Conservation (phyloP, 2,888 invertebrate species). For the Cecidostiba fungosa region DNA sequence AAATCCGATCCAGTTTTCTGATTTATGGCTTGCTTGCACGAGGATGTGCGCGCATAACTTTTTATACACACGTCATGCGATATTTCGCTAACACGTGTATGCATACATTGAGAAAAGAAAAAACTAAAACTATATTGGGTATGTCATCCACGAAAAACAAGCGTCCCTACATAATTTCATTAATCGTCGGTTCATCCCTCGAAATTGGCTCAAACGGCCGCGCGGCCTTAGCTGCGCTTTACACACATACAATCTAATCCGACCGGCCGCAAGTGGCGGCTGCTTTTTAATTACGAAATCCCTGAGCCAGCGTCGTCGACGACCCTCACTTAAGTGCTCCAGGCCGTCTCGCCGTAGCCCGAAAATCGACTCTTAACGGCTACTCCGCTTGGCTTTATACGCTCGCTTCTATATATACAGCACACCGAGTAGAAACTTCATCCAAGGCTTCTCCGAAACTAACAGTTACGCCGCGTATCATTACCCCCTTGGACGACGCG, state of each 20-base stretch:
- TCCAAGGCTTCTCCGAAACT: not conserved
- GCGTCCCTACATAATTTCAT: not conserved
- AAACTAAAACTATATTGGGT: too few species aligned
- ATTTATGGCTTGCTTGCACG: not conserved
- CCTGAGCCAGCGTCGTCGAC: not conserved
- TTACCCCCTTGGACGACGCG: conserved; percentile 1
- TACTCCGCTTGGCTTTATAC: not conserved
- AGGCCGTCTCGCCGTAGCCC: not conserved
- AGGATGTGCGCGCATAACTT: not conserved
- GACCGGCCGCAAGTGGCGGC: not conserved
- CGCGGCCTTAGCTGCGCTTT: not conserved
- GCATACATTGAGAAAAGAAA: too few species aligned
- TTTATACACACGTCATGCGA: not conserved
- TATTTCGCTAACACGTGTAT: too few species aligned
- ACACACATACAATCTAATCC: not conserved
- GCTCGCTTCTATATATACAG: too few species aligned
- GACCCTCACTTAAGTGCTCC: not conserved
- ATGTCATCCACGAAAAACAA: too few species aligned
- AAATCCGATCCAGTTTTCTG: not conserved
- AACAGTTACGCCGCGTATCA: not conserved
- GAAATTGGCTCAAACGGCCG: not conserved
- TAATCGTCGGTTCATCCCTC: not conserved
- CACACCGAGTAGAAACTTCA: not conserved
- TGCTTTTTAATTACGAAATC: conserved; percentile 25
- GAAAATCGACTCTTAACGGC: not conserved